phyloP scores from a whole-genome alignment of 2,888 invertebrate species.

The Falcaria lacertinaria region DNA sequence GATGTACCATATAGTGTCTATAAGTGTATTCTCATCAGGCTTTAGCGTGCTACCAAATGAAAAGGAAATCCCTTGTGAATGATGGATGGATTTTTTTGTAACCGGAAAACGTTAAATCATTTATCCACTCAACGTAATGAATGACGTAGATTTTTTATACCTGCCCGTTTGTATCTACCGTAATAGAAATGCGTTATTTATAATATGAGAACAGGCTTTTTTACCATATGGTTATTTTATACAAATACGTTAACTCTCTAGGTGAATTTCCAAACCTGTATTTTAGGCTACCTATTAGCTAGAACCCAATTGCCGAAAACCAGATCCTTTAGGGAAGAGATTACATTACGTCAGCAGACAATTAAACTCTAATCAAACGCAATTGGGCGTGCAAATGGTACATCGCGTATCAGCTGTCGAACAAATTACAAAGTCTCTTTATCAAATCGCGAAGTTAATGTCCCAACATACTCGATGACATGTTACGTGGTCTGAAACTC shows the following conservation, averaged over 20 bases:
- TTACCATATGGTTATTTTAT: no score
- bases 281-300: no score
- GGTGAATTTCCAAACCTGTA: no score
- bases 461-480: neutral
- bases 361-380: neutral
- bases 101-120: constrained; percentile 11
- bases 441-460: neutral
- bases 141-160: neutral
- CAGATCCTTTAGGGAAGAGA: no score
- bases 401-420: neutral
- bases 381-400: constrained; percentile 7
- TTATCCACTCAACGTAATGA: constrained; percentile 16
- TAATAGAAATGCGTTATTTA: neutral
- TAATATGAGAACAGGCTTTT: constrained; percentile 14
- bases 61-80: constrained; percentile 16
- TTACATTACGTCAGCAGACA: constrained; percentile 10
- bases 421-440: neutral
- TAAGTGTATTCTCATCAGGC: neutral
- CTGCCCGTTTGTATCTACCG: neutral
- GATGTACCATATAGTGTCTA: neutral
- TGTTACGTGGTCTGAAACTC: neutral
- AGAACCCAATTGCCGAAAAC: no score
- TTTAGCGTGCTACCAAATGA: neutral
- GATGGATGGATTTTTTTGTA: constrained; percentile 16
- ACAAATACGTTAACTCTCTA: no score